Percentiles rank a stretch among this genome's conserved stretches.
phyloP scores from a whole-genome alignment of 2,797 vertebrate genomes.

The Uromys caudimaculatus region DNA sequence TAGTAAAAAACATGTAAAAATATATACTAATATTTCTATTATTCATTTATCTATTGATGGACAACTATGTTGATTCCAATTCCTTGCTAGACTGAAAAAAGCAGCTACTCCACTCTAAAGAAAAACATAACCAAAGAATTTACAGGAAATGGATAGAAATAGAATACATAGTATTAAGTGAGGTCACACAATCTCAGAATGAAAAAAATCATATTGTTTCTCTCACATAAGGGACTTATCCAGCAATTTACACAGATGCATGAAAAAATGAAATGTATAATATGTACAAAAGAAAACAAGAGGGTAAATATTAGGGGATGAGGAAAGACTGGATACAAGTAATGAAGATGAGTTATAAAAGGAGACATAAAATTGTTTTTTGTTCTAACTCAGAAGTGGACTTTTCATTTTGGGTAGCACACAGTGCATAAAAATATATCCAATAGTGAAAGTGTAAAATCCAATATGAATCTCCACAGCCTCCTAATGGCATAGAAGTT shows the following conservation, averaged over 20 bases:
- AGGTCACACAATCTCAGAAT: neutral
- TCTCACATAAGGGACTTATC: neutral
- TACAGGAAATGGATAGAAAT: neutral
- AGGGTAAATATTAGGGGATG: neutral
- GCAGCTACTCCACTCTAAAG: neutral
- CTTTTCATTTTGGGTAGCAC: neutral
- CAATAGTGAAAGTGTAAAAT: neutral
- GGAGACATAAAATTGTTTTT: neutral
- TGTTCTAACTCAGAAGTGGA: neutral
- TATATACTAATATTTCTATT: neutral
- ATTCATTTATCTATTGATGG: neutral
- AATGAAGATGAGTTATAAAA: neutral
- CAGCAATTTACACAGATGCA: neutral
- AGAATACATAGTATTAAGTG: neutral
- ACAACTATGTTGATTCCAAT: neutral
- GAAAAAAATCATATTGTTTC: neutral
- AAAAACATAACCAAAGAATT: neutral
- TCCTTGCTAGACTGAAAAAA: neutral
- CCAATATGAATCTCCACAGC: neutral
- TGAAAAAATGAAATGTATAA: neutral
- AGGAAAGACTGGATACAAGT: neutral
- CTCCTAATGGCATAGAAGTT: neutral
- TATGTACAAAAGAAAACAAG: neutral
- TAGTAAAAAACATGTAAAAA: neutral
- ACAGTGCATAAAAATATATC: neutral